These are phyloP conservation scores for Podarcis raffonei DNA, from an alignment of 2,113 vertebrate genomes.

Conservation along the genomic window DNA sequence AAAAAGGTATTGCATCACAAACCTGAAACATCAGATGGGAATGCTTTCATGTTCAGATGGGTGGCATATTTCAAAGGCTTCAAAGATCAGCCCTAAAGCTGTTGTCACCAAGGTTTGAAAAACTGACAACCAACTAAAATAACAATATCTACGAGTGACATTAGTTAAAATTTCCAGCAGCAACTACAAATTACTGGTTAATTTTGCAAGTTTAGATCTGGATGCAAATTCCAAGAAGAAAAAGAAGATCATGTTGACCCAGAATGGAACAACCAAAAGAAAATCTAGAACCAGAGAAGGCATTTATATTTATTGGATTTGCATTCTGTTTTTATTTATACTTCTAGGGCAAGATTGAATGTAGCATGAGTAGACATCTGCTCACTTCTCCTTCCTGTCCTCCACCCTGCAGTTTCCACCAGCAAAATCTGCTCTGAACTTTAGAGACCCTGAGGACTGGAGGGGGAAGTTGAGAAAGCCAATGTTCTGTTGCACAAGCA, in stretches of 20 bases:
- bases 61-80: background rate
- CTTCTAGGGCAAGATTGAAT: no score
- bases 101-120: background rate
- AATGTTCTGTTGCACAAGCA: no score
- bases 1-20: background rate
- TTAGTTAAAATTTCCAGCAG: conserved; percentile 7
- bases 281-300: background rate
- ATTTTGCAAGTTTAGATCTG: background rate
- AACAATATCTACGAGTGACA: background rate
- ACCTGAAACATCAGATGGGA: conserved; percentile 26
- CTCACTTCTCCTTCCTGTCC: no score
- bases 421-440: no score
- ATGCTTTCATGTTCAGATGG: conserved; percentile 26
- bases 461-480: no score
- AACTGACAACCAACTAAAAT: background rate
- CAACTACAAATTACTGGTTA: background rate
- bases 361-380: no score
- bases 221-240: background rate
- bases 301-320: background rate
- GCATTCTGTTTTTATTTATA: background rate
- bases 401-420: no score
- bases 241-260: background rate
- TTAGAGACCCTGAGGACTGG: no score
- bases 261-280: background rate
- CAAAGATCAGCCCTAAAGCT: conserved; percentile 8